These are phyloP conservation scores for Pteria penguin DNA, from an alignment of 2,888 invertebrate genomes.

Conservation along the genomic window DNA sequence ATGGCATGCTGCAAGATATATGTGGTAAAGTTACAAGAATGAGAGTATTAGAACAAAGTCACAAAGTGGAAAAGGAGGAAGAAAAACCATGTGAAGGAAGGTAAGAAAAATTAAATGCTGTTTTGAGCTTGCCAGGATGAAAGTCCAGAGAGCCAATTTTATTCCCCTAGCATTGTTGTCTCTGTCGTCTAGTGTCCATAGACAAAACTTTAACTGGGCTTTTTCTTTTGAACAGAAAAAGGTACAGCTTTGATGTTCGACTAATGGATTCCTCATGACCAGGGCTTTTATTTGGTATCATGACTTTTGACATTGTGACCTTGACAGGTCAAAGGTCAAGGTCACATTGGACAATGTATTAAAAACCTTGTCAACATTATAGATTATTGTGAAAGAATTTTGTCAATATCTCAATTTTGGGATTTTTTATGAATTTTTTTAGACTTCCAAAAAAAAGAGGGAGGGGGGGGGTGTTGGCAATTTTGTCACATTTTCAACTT, in stretches of 20 bases:
- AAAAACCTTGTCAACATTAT: too few species aligned
- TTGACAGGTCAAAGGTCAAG: neutral
- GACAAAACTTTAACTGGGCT: neutral
- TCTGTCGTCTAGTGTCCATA: neutral
- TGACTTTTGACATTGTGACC: neutral
- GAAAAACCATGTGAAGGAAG: neutral
- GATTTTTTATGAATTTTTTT: too few species aligned
- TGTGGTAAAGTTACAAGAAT: slow-evolving; percentile 6
- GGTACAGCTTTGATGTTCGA: neutral
- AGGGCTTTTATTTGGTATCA: neutral
- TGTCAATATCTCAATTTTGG: too few species aligned
- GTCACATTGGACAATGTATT: too few species aligned
- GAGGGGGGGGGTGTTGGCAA: too few species aligned
- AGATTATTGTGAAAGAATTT: too few species aligned
- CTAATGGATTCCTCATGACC: neutral
- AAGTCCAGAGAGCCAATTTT: neutral
- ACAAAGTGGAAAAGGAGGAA: neutral
- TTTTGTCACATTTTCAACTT: too few species aligned
- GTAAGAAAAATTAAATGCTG: neutral
- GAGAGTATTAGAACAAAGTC: neutral
- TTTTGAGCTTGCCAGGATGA: neutral
- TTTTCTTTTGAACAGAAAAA: neutral
- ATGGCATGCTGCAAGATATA: slow-evolving; percentile 3
- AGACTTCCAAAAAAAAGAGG: too few species aligned
- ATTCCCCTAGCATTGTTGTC: neutral